phyloP scores from a whole-genome alignment of 2,888 invertebrate genomes.

The Leptinotarsa juncta region DNA sequence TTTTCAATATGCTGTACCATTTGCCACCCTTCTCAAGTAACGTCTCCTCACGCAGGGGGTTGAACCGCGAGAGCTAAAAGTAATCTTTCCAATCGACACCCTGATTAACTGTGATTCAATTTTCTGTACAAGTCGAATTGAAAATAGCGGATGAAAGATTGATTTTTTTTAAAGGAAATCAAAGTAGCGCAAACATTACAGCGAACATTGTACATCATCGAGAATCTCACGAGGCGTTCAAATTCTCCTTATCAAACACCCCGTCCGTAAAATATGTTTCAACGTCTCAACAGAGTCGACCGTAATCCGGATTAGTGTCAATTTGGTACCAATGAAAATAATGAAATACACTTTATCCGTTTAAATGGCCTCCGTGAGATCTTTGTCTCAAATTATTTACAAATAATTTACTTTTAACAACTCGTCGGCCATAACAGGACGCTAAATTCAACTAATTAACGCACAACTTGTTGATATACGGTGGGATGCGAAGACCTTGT shows the following conservation, averaged over 20 bases:
- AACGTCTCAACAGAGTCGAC: constrained; percentile 31
- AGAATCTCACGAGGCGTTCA: constrained; percentile 4
- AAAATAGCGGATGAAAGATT: too few relatives aligned
- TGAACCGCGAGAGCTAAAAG: too few relatives aligned
- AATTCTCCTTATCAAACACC: constrained; percentile 15
- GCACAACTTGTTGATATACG: constrained; percentile 25
- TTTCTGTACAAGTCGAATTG: too few relatives aligned
- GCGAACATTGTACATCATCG: neutral
- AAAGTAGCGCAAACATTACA: neutral
- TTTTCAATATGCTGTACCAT: too few relatives aligned
- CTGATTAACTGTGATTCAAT: too few relatives aligned
- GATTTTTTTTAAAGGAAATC: too few relatives aligned
- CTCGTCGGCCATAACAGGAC: constrained; percentile 30
- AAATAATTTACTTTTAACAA: constrained; percentile 43
- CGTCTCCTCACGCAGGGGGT: too few relatives aligned
- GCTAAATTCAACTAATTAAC: constrained; percentile 37
- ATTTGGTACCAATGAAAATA: constrained; percentile 34
- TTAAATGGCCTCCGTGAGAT: constrained; percentile 40
- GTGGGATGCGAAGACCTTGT: constrained; percentile 16
- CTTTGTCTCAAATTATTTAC: constrained; percentile 42
- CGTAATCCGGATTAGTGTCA: constrained; percentile 46
- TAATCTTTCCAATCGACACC: too few relatives aligned
- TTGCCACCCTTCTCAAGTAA: too few relatives aligned
- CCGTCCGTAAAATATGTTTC: constrained; percentile 18
- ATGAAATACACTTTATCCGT: constrained; percentile 37